Evolutionary conservation across 2,113 vertebrate species (phyloP).

Genomic region (Saccopteryx leptura): DNA sequence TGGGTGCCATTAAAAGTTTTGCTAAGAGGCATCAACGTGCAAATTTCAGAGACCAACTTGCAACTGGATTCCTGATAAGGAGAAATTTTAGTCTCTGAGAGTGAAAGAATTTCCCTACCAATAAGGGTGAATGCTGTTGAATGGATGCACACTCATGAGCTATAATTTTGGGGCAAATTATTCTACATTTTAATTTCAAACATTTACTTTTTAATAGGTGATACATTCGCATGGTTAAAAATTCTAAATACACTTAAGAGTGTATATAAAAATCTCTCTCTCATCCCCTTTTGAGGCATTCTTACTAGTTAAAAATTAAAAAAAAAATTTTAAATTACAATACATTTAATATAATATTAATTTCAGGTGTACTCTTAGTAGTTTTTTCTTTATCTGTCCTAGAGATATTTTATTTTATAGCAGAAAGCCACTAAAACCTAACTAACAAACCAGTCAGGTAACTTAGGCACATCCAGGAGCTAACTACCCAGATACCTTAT

Average conservation of each 20-base stretch:
- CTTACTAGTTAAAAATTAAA: background rate
- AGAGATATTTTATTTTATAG: background rate
- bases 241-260: background rate
- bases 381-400: background rate
- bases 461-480: background rate
- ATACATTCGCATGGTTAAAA: background rate
- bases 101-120: background rate
- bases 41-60: background rate
- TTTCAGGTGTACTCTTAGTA: background rate
- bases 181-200: background rate
- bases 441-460: background rate
- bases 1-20: background rate
- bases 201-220: background rate
- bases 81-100: background rate
- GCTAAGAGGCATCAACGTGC: background rate
- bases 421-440: background rate
- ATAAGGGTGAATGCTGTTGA: background rate
- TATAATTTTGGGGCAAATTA: background rate
- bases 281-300: background rate
- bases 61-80: background rate
- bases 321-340: background rate
- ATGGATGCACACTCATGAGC: background rate
- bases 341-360: background rate
- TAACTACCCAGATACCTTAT: background rate
- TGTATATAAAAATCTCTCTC: background rate